Conservation (phyloP, 2,113 vertebrate genomes). For the Strix aluco region DNA sequence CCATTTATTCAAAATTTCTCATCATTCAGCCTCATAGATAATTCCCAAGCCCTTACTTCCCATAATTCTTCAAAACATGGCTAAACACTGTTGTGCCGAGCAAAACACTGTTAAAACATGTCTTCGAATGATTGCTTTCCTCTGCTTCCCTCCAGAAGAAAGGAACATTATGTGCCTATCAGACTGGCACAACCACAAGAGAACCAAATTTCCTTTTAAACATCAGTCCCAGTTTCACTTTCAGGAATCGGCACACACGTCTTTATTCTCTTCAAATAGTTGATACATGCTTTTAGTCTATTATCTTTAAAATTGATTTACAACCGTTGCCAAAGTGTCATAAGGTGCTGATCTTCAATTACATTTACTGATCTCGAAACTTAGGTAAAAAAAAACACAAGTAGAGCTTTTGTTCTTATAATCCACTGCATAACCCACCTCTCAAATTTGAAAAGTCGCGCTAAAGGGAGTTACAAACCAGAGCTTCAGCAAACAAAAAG, state of each 20-base stretch:
- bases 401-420: not conserved
- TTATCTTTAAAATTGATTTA: not conserved
- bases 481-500: not conserved
- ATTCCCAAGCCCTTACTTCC: not conserved
- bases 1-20: conserved; percentile 35
- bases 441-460: not conserved
- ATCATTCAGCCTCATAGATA: not conserved
- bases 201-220: not conserved
- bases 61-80: conserved; percentile 14
- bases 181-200: not conserved
- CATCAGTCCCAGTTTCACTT: not conserved
- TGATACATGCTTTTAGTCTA: not conserved
- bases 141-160: not conserved
- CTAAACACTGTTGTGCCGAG: not conserved
- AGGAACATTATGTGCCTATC: not conserved
- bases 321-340: not conserved
- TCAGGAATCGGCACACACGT: not conserved
- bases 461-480: not conserved
- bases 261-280: not conserved
- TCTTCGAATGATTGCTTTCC: not conserved
- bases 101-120: conserved; percentile 19
- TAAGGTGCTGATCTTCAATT: not conserved
- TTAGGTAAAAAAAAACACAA: not conserved
- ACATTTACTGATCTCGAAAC: not conserved
- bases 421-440: not conserved